These are phyloP conservation scores for Eriosoma lanigerum DNA, from an alignment of 1,140 invertebrate genomes.

Conservation along the genomic window DNA sequence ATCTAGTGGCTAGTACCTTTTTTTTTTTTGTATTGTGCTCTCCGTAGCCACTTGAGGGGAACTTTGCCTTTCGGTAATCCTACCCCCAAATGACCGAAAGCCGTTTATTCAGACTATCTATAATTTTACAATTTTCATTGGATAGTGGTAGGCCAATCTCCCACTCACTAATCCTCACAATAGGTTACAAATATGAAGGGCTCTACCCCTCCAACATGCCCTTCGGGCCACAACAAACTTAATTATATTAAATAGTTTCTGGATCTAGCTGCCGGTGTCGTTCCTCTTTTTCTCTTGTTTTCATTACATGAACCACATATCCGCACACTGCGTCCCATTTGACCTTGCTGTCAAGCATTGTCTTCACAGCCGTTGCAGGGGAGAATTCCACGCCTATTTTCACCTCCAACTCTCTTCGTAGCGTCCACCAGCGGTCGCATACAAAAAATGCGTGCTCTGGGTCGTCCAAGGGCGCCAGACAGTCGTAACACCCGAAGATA, in stretches of 20 bases:
- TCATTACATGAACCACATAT: not conserved
- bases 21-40: slow-evolving; percentile 26
- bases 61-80: slow-evolving; percentile 36
- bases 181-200: not conserved
- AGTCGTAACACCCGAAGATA: not conserved
- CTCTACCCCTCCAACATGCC: not conserved
- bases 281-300: not conserved
- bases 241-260: not conserved
- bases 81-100: not conserved
- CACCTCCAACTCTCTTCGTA: not conserved
- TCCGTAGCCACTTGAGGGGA: not conserved
- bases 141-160: slow-evolving; percentile 21
- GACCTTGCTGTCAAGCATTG: not conserved
- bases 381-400: not conserved
- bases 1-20: too few relatives aligned
- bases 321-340: slow-evolving; percentile 17
- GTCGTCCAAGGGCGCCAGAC: not conserved
- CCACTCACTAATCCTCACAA: slow-evolving; percentile 21
- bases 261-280: not conserved
- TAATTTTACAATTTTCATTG: not conserved
- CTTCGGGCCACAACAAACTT: not conserved
- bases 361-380: not conserved
- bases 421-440: not conserved
- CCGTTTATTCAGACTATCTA: slow-evolving; percentile 16
- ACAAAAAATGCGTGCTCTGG: not conserved